Evolutionary conservation across 1,140 invertebrate species (phyloP), one percentile per base, ranked within the genome.

Genomic region (Homarus americanus): DNA sequence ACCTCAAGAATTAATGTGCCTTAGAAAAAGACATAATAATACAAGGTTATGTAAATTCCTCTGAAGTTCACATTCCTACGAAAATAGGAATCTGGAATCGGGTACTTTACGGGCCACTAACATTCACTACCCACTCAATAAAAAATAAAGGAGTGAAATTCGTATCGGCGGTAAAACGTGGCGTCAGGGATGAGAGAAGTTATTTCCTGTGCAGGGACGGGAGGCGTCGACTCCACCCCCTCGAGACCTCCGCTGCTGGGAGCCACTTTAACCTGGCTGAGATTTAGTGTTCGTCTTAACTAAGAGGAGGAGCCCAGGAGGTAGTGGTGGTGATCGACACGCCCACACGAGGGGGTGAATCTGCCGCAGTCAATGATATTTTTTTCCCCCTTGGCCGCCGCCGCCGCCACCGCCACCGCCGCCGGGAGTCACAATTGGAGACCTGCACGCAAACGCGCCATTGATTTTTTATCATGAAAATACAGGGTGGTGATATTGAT

Each of bases 391-490:
- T n/a, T n/a, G n/a, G n/a, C 66, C 63, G 38, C n/a, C 32, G 63
- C 66, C 38, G 82, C 78, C 91, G 34, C 75, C 9, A n/a, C 66
- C 63, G 38, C n/a, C 32, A 40, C 66, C 38, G 82, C 78, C 91
- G 34, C 75, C 9, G 44, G 76, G 87, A 79, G 87, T 90, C 88
- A 87, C 84, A 83, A 84, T 87, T 82, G 85, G 38, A 5, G 80
- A 32, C 79, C 86, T 40, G 69, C 86, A 90, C 90, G 79, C 92
- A 84, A 87, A 87, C 76, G 73, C 36, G 76, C 86, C 91, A 91
- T 91, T 87, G 91, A 91, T 91, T 91, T 91, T 91, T 91, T 91
- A 88, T 88, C 86, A 72, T 41, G 78, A 88, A 88, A 88, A 88
- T 80, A 88, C 86, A 80, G 75, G 76, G 75, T 49, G 76, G 76